Percentiles rank a stretch among this genome's conserved stretches.
phyloP scores from a whole-genome alignment of 1,140 invertebrate species.

The Scylla paramamosain region DNA sequence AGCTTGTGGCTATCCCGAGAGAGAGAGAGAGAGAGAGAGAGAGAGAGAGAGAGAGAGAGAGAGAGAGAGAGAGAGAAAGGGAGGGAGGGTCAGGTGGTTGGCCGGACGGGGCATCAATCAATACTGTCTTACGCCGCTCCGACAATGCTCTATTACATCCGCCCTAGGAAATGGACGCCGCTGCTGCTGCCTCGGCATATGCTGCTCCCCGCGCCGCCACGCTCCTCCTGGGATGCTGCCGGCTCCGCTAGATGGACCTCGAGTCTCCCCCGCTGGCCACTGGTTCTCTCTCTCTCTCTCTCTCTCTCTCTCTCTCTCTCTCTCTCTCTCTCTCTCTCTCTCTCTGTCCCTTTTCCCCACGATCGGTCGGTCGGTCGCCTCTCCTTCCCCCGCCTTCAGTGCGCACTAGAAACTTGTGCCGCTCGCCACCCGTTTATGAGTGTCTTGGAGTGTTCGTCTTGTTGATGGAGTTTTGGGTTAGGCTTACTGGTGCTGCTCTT shows the following conservation, averaged over 20 bases:
- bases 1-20: not conserved
- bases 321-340: conserved; percentile 35
- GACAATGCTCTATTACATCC: conserved; percentile 67
- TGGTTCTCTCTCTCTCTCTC: not conserved
- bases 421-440: too few relatives aligned
- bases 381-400: too few relatives aligned
- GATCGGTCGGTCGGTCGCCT: not conserved
- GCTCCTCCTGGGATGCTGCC: conserved; percentile 28
- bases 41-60: conserved; percentile 37
- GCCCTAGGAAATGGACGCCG: conserved; percentile 64
- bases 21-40: conserved; percentile 29
- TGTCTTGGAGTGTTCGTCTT: too few relatives aligned
- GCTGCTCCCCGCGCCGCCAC: conserved; percentile 15
- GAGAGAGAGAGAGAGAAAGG: conserved; percentile 50
- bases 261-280: not conserved
- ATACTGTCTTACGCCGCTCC: conserved; percentile 62
- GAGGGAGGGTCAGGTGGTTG: not conserved
- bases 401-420: too few relatives aligned
- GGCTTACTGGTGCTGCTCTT: too few relatives aligned
- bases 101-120: conserved; percentile 55
- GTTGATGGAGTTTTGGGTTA: too few relatives aligned
- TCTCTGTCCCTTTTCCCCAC: not conserved
- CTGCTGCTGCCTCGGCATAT: conserved; percentile 56
- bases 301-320: conserved; percentile 28
- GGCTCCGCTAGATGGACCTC: not conserved